Evolutionary conservation across 2,888 invertebrate genomes (phyloP), one percentile per base, ranked within the genome.

Genomic region (Amiota communis): DNA sequence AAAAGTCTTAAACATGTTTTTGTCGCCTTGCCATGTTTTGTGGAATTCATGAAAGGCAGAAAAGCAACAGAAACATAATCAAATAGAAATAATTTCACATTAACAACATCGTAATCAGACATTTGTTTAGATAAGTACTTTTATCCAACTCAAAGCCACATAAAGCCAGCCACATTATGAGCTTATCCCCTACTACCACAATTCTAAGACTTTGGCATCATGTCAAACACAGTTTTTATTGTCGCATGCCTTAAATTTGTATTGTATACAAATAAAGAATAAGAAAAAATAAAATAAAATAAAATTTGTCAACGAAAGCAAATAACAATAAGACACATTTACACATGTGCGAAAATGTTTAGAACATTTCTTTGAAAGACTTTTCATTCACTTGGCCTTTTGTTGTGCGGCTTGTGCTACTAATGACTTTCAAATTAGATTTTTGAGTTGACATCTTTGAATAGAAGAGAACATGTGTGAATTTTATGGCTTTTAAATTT

Each of bases 1-100:
- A 13, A 6, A 36, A 36, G 6, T 6, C 36, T 36, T 2, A 36
- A 36, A 6, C 63, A 63, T 69, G 75, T 76, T 76, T 23, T 80
- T 75, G 74, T 61, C 80, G 77, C 77, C 74, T 80, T 73, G 75
- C 75, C 77, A 77, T n/a, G n/a, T 77, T 36, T 36, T 6, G 70
- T 74, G 77, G 74, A 77, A 74, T 74, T 75, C 74, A 76, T 73
- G 73, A 74, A 46, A 36, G 10, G 49, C 20, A 59, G 15, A 59
- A 59, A 20, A 20, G 53, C 53, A n/a, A 64, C 36, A 6, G 6
- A 36, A 36, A 70, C 36, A 49, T 65, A 65, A 65, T 65, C 47
- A 49, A 65, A 65, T 65, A 49, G 49, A 65, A 65, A 36, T 65
- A 65, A 65, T 48, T 47, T n/a, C 48, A 11, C 48, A 65, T 65